These are phyloP conservation scores for Oceanodroma leucorhoa DNA, from an alignment of 2,797 vertebrate genomes.

Conservation along the genomic window DNA sequence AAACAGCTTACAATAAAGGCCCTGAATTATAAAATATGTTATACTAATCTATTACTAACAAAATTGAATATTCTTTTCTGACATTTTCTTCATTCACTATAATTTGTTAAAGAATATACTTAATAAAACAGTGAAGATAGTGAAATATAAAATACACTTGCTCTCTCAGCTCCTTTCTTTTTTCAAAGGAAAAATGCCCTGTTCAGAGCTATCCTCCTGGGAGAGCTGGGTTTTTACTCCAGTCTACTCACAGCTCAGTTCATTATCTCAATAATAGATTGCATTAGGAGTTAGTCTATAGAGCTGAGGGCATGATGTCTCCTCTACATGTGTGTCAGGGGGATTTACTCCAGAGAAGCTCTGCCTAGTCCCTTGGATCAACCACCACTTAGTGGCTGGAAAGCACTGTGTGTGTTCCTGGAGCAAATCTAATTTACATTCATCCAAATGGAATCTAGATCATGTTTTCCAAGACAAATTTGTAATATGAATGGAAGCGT, in stretches of 20 bases:
- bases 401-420: neutral
- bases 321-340: neutral
- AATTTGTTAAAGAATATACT: neutral
- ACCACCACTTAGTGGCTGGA: neutral
- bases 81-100: neutral
- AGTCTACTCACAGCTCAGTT: neutral
- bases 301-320: neutral
- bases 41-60: neutral
- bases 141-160: neutral
- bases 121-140: neutral
- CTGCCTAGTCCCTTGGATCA: neutral
- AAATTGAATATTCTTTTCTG: neutral
- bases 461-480: neutral
- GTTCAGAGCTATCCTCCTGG: neutral
- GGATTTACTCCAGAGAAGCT: neutral
- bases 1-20: neutral
- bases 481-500: neutral
- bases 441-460: neutral
- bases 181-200: neutral
- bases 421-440: neutral
- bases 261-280: neutral
- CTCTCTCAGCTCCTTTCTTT: neutral
- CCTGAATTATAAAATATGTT: neutral
- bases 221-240: neutral
- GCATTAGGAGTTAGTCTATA: neutral